A percentile compares a stretch with the other conserved stretches of the same genome.
Evolutionary conservation across 92 coral and sea anemone genomes (phyloP).

Genomic region (Meandrina meandrites): DNA sequence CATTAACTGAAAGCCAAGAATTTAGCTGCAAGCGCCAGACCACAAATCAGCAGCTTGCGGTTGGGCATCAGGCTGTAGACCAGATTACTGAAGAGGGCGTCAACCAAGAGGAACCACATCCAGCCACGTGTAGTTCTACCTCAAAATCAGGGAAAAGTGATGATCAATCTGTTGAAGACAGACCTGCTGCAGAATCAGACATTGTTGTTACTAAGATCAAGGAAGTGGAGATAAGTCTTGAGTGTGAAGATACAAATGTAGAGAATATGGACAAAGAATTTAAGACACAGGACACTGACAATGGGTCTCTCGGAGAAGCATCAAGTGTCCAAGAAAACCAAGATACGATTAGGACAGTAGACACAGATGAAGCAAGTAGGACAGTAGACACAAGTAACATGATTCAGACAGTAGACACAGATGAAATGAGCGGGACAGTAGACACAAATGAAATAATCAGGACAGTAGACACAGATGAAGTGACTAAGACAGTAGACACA

Average conservation of each 20-base stretch:
- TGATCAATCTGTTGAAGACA: not conserved
- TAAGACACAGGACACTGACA: not conserved
- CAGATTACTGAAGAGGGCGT: not conserved
- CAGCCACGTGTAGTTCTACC: not conserved
- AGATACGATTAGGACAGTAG: not conserved
- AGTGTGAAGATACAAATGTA: not conserved
- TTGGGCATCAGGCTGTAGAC: not conserved
- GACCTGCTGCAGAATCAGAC: not conserved
- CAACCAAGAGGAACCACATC: not conserved
- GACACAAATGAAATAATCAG: not conserved
- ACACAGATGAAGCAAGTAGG: not conserved
- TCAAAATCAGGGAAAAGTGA: not conserved
- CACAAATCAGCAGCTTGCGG: not conserved
- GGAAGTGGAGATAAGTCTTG: not conserved
- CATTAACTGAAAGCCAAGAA: constrained; percentile 14
- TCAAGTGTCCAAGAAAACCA: not conserved
- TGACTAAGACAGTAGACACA: not conserved
- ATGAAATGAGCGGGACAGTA: not conserved
- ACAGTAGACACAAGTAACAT: not conserved
- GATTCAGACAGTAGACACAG: not conserved
- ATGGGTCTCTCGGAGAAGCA: too few species aligned
- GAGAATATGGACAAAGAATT: not conserved
- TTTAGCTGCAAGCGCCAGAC: not conserved
- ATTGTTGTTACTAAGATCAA: not conserved
- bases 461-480: not conserved